phyloP scores from a whole-genome alignment of 2,888 invertebrate genomes.

The Epinotia bilunana region DNA sequence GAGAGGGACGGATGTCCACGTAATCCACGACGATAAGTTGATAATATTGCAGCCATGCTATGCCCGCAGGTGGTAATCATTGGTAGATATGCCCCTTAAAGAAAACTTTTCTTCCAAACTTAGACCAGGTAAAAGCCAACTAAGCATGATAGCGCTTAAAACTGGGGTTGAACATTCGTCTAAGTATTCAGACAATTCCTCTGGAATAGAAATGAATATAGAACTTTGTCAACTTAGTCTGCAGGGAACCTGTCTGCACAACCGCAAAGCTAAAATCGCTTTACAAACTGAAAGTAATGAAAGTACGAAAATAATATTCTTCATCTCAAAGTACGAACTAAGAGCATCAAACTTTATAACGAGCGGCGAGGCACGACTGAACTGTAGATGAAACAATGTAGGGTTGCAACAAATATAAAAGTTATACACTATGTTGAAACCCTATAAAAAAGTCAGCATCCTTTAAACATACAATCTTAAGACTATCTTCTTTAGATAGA shows the following conservation, averaged over 20 bases:
- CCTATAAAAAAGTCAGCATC: constrained; percentile 9
- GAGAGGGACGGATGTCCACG: too few species aligned
- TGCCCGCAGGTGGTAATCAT: not conserved
- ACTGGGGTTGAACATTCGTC: constrained; percentile 34
- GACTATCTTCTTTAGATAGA: not conserved
- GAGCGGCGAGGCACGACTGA: constrained; percentile 59
- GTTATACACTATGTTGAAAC: constrained; percentile 1
- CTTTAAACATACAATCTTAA: not conserved
- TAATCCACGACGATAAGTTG: too few species aligned
- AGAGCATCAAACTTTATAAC: constrained; percentile 74
- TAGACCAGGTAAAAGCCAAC: constrained; percentile 38
- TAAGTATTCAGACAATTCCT: constrained; percentile 43
- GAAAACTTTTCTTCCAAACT: constrained; percentile 27
- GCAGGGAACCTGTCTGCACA: constrained; percentile 44
- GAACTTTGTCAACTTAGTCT: constrained; percentile 44
- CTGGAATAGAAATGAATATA: constrained; percentile 39
- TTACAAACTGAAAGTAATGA: constrained; percentile 63
- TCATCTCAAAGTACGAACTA: constrained; percentile 68
- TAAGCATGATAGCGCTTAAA: constrained; percentile 25
- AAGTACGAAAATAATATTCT: constrained; percentile 66
- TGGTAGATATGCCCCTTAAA: constrained; percentile 15
- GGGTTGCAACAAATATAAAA: constrained; percentile 32
- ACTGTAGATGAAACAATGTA: constrained; percentile 60
- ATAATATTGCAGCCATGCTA: too few species aligned
- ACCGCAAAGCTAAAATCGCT: constrained; percentile 56